Evolutionary conservation across 2,888 invertebrate genomes (phyloP).

Genomic region (Drosophila robusta): DNA sequence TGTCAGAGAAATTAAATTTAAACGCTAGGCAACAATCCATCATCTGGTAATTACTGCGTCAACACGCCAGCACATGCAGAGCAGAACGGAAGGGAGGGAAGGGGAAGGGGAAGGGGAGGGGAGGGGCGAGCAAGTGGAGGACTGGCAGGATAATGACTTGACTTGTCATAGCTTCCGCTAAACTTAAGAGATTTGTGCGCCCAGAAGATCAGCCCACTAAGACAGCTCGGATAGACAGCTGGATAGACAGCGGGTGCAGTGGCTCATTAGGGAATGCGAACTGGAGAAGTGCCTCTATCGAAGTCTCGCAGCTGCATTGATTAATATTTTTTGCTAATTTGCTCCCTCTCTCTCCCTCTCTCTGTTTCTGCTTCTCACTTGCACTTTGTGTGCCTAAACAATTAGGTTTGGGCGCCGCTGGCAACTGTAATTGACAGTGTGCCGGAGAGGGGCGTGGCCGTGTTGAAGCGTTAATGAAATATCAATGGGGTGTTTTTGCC

Average conservation of each 20-base stretch:
- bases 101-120: constrained; percentile 7
- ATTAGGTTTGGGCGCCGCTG: constrained; percentile 53
- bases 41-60: constrained; percentile 80
- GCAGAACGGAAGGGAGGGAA: constrained; percentile 19
- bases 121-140: not conserved
- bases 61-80: constrained; percentile 72
- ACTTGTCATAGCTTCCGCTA: constrained; percentile 76
- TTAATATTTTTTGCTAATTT: constrained; percentile 51
- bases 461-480: constrained; percentile 73
- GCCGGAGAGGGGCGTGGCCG: constrained; percentile 44
- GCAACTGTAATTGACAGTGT: constrained; percentile 72
- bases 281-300: constrained; percentile 5
- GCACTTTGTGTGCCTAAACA: constrained; percentile 28
- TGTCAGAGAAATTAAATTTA: constrained; percentile 81
- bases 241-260: constrained; percentile 39
- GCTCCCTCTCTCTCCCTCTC: constrained; percentile 13
- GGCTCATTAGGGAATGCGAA: constrained; percentile 44
- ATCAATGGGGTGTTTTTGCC: constrained; percentile 67
- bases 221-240: constrained; percentile 40
- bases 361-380: constrained; percentile 5
- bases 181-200: constrained; percentile 68
- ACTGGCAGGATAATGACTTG: constrained; percentile 71
- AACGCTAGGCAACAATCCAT: constrained; percentile 80
- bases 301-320: constrained; percentile 53
- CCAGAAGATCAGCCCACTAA: constrained; percentile 19